Conservation (phyloP, 2,113 vertebrate species). For the Leptocoma aspasia region DNA sequence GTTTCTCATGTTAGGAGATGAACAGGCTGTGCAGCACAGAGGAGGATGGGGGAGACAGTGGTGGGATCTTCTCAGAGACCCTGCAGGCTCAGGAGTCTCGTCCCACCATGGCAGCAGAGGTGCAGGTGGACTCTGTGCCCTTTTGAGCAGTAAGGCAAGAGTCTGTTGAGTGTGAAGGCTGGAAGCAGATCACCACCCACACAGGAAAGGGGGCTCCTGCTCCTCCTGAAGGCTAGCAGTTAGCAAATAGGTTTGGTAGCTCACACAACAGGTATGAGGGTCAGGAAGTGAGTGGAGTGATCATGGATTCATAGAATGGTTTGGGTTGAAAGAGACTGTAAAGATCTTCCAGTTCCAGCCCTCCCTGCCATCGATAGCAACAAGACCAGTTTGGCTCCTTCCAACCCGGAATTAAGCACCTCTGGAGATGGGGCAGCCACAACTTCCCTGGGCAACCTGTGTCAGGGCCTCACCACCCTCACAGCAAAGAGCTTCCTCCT, state of each 20-base stretch:
- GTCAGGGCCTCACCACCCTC: not conserved
- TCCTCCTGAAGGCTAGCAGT: not conserved
- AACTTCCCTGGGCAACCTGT: not conserved
- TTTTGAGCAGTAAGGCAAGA: not conserved
- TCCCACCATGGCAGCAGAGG: not conserved
- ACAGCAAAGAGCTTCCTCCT: not conserved
- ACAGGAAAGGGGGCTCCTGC: not conserved
- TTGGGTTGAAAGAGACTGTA: not conserved
- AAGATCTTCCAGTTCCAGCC: not conserved
- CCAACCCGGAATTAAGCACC: not conserved
- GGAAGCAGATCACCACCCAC: not conserved
- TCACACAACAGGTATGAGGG: not conserved
- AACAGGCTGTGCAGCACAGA: not conserved
- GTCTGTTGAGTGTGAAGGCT: not conserved
- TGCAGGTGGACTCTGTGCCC: not conserved
- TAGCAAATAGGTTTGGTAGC: not conserved
- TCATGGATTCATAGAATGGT: not conserved
- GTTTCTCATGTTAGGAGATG: not conserved
- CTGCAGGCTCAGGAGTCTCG: not conserved
- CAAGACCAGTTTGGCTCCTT: not conserved
- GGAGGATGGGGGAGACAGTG: not conserved
- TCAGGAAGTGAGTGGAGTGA: not conserved
- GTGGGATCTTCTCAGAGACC: not conserved
- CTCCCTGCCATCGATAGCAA: not conserved
- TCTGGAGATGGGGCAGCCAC: not conserved